phyloP scores from a whole-genome alignment of 2,888 invertebrate species.

The Aleiodes alternator region DNA sequence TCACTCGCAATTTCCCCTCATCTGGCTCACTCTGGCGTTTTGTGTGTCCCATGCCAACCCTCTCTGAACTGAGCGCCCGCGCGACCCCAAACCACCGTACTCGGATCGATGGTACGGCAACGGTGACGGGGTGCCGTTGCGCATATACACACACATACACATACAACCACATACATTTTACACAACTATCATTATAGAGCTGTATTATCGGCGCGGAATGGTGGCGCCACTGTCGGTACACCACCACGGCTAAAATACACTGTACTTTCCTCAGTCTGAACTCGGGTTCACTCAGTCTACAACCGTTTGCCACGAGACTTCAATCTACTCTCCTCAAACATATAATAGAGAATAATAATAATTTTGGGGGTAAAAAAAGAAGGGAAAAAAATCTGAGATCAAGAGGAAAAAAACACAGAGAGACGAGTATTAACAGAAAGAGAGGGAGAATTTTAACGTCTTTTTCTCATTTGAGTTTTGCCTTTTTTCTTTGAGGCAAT shows the following conservation, averaged over 20 bases:
- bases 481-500: neutral
- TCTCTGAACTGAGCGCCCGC: conserved; percentile 56
- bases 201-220: conserved; percentile 43
- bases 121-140: conserved; percentile 26
- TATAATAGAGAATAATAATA: neutral
- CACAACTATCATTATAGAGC: conserved; percentile 5
- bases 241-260: conserved; percentile 64
- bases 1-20: conserved; percentile 40
- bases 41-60: conserved; percentile 48
- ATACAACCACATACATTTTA: neutral
- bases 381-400: neutral
- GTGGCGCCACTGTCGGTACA: conserved; percentile 68
- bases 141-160: conserved; percentile 19
- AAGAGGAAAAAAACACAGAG: neutral
- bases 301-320: conserved; percentile 73
- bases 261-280: conserved; percentile 70
- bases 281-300: conserved; percentile 74
- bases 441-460: neutral
- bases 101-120: conserved; percentile 54
- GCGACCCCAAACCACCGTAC: conserved; percentile 59
- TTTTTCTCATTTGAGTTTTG: conserved; percentile 22
- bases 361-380: neutral
- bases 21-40: conserved; percentile 50
- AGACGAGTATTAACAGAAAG: neutral
- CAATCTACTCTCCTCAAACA: conserved; percentile 15